Base-by-base conservation (phyloP, 2,113 vertebrate species). In the Sapayoa aenigma region DNA sequence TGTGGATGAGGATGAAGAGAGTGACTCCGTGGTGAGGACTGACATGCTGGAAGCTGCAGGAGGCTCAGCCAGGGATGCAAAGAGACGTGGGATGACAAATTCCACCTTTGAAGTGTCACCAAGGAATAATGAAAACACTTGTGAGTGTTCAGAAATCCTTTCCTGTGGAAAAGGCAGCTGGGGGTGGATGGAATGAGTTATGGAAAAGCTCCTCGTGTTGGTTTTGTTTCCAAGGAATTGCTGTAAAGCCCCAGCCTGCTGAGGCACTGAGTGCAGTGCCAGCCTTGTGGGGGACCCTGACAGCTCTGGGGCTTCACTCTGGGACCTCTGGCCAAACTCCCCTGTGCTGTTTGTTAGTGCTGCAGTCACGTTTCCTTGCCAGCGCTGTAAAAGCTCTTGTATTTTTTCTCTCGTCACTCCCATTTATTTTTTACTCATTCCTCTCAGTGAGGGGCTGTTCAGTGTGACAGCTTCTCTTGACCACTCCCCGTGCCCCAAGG, bases 1-100 rank as follows among this genome's bases (percentile, higher is more conserved):
- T 21, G 65, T 19, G 33, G 31, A 53, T 42, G 46, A 46, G 23
- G 35, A 14, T 42, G 46, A 44, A 31, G 46, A 31, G 16, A 13
- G 2, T 3, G 76, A 46, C 35, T 13, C 50, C 0, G 2, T 21
- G 81, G 66, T 2, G 72, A 25, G 7, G 37, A 3, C 2, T 0
- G 49, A 35, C 5, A 21, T 2, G 35, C 0, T 69, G 47, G 33
- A 42, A 65, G 30, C 21, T 0, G 3, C 14, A 23, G 19, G 11
- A 55, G 53, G 6, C 27, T 15, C 85, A 5, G 31, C 6, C 5
- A 50, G 20, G 14, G 1, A 5, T 1, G 19, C 9, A 2, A 31
- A 41, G 73, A 88, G 39, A 21, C 33, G 5, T 28, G 49, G 25
- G 2, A 6, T 1, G 5, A 86, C 58, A 21, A 95, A 66, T n/a